Conservation (phyloP, 2,888 invertebrate species). For the Unio delphinus region DNA sequence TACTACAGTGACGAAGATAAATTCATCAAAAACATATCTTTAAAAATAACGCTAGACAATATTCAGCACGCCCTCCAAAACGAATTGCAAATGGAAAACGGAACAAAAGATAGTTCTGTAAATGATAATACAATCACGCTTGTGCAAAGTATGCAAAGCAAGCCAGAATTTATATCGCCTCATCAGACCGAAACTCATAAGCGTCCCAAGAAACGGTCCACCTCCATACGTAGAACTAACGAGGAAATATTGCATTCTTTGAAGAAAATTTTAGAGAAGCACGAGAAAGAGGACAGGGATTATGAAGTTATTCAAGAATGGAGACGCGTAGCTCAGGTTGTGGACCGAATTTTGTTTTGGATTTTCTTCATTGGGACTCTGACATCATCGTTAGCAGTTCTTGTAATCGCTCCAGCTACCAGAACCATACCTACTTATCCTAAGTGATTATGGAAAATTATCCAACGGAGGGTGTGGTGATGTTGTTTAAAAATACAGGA, state of each 20-base stretch:
- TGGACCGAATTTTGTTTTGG: conserved; percentile 76
- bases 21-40: conserved; percentile 62
- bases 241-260: conserved; percentile 73
- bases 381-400: conserved; percentile 73
- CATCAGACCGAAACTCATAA: conserved; percentile 17
- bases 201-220: conserved; percentile 21
- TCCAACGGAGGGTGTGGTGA: no score
- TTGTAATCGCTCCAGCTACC: conserved; percentile 73
- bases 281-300: conserved; percentile 71
- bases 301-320: conserved; percentile 74
- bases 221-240: conserved; percentile 55
- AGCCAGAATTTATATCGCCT: background rate
- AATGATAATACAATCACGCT: no score
- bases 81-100: conserved; percentile 56
- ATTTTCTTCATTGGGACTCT: conserved; percentile 74
- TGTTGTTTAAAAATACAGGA: no score
- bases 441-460: no score
- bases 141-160: no score
- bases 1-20: conserved; percentile 38
- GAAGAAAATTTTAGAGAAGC: conserved; percentile 72
- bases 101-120: background rate
- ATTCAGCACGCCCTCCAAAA: conserved; percentile 69
- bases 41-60: conserved; percentile 69
- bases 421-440: no score
- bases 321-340: conserved; percentile 74